Evolutionary conservation across 1,140 invertebrate genomes (phyloP), one percentile per base, ranked within the genome.

Genomic region (Drosophila parabipectinata): DNA sequence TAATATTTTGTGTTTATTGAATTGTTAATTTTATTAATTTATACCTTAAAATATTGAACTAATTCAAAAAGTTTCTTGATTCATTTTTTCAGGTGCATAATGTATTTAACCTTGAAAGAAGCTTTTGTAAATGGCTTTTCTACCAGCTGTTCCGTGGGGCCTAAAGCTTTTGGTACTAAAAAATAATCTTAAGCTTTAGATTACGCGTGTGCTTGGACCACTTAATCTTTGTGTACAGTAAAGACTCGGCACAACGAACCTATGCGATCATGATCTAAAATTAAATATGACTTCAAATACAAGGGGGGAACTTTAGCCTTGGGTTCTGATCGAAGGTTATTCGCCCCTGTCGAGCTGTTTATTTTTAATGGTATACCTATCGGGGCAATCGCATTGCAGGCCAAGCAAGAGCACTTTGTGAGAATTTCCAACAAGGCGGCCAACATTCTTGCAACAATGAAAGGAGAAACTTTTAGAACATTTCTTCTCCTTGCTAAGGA

Each of bases 181-280:
- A 34, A 67, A 55, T 56, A 67, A 68, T 39, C 30, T 14, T 0
- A 59, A 72, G 67, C 68, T 72, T 60, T 60, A 69, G 63, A 66
- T 64, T 45, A 32, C 4, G 18, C 45, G 15, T 15, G 34, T 61
- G 37, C 34, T 50, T 21, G n/a, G 32, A 44, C 34, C 24, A 53
- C 26, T 54, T 50, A 56, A 50, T 32, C 14, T 2, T 15, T 34
- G 6, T 37, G n/a, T 45, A 72, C 68, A 72, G 55, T 72, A 26
- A 9, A 32, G 9, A 7, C 24, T 30, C n/a, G 3, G 1, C 12
- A 39, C 28, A 47, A 18, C 7, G 12, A 32, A 30, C 12, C 10
- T 2, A 55, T 50, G n/a, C 21, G 32, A 56, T 67, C 62, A 71
- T 54, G 14, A n/a, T 24, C 15, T 44, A 21, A 52, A 52, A 47